A percentile compares a stretch with the other conserved stretches of the same genome.
Conservation (phyloP, 1,140 invertebrate genomes). For the Caenorhabditis brenneri region DNA sequence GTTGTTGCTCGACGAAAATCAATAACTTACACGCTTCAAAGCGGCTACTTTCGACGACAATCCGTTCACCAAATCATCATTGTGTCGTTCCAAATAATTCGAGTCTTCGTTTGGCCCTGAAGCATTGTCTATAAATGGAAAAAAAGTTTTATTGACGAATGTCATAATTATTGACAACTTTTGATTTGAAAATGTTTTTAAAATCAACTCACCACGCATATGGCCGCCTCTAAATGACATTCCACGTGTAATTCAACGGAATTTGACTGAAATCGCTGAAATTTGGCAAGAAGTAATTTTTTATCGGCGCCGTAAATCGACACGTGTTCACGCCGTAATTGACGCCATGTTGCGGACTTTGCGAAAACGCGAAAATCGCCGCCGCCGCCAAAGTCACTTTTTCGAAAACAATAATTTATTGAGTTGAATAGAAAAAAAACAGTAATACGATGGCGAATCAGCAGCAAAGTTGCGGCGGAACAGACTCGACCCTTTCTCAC, state of each 20-base stretch:
- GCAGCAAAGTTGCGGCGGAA: no score
- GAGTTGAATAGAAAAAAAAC: no score
- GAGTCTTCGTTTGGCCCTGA: constrained; percentile 25
- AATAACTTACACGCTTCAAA: constrained; percentile 55
- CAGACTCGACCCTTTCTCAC: no score
- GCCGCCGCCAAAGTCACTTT: not conserved
- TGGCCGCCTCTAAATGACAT: constrained; percentile 32
- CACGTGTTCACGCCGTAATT: not conserved
- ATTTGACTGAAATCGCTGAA: not conserved
- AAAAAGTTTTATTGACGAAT: not conserved
- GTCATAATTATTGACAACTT: no score
- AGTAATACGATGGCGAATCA: no score
- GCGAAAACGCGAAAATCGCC: not conserved
- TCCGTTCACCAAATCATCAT: constrained; percentile 64
- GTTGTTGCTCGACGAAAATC: not conserved
- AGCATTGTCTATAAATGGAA: not conserved
- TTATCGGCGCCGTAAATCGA: constrained; percentile 26
- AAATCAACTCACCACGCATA: constrained; percentile 4
- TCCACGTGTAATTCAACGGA: not conserved
- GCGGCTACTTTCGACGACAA: constrained; percentile 59
- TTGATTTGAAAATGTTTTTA: no score
- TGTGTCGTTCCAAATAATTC: constrained; percentile 62
- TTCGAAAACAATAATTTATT: no score
- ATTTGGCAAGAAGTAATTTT: not conserved
- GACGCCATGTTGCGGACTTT: not conserved